phyloP scores from a whole-genome alignment of 2,888 invertebrate species.

The Pterobdella sp. region DNA sequence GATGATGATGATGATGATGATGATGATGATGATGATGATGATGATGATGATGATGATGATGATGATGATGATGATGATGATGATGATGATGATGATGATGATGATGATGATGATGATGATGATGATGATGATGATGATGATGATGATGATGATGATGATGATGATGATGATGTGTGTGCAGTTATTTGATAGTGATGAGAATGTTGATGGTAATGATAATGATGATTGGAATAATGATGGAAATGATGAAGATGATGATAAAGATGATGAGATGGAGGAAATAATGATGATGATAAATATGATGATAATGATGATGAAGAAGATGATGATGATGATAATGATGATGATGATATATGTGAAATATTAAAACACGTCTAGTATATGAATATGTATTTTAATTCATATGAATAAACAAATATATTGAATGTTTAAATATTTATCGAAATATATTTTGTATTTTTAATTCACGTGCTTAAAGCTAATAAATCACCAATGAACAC shows the following conservation, averaged over 20 bases:
- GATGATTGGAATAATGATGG: neutral
- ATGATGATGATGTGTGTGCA: neutral
- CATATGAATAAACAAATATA: no score
- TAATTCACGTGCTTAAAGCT: no score
- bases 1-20: conserved; percentile 1
- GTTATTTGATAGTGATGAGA: neutral
- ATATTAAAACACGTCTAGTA: no score
- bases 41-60: conserved; percentile 1
- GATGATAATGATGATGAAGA: neutral
- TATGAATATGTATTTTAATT: no score
- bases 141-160: conserved; percentile 1
- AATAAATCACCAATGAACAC: no score
- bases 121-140: conserved; percentile 1
- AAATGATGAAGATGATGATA: neutral
- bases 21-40: conserved; percentile 1
- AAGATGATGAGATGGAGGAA: neutral
- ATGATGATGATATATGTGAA: neutral
- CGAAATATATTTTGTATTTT: no score
- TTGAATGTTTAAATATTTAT: no score
- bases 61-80: conserved; percentile 1
- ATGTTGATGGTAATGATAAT: neutral
- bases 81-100: conserved; percentile 1
- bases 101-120: conserved; percentile 1
- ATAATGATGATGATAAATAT: neutral
- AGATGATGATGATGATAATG: neutral